These are phyloP conservation scores for Xylota segnis DNA, from an alignment of 2,888 invertebrate genomes.

Conservation along the genomic window DNA sequence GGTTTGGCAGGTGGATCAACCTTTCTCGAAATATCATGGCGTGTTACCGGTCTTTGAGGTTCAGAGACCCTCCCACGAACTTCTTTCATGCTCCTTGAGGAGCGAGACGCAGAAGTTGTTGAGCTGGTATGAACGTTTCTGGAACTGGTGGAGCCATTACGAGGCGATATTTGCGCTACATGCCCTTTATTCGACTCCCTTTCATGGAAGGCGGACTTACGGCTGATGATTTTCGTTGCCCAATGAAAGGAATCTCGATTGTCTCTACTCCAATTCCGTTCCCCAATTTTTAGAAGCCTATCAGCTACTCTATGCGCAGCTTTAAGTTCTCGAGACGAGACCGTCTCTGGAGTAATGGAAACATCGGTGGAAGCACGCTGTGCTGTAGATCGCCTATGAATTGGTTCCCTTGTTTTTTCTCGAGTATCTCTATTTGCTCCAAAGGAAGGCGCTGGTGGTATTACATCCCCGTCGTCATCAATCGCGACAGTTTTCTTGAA, in stretches of 20 bases:
- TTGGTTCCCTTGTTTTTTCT: background rate
- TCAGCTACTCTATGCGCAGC: background rate
- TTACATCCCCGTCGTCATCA: background rate
- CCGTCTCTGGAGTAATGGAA: background rate
- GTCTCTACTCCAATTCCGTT: background rate
- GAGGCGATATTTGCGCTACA: background rate
- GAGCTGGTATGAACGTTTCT: background rate
- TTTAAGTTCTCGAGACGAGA: background rate
- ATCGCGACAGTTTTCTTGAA: background rate
- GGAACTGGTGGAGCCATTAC: background rate
- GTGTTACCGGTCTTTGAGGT: background rate
- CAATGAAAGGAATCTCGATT: background rate
- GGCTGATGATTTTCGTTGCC: background rate
- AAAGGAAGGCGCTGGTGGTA: background rate
- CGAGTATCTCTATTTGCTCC: background rate
- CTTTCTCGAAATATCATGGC: background rate
- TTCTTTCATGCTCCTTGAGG: background rate
- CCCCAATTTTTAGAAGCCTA: background rate
- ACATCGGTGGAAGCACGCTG: background rate
- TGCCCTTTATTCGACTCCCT: background rate
- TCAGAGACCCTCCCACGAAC: background rate
- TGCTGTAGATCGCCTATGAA: background rate
- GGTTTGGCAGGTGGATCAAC: background rate
- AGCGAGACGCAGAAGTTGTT: background rate
- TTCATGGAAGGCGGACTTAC: background rate